Evolutionary conservation across 1,140 invertebrate species (phyloP).

Genomic region (Belonocnema kinseyi): DNA sequence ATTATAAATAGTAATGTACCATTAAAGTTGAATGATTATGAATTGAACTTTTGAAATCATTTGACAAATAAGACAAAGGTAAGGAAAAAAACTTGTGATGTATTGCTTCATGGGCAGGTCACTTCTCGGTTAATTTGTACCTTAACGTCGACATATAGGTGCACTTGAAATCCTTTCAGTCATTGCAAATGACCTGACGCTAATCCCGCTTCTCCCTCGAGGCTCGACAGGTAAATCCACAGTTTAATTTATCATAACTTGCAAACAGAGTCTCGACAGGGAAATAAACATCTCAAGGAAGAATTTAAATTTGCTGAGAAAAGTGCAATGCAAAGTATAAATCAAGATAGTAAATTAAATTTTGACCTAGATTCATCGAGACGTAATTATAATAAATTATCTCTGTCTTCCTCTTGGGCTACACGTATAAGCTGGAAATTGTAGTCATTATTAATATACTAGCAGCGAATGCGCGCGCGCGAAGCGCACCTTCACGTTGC

Average conservation of each 20-base stretch:
- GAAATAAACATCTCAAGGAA: not conserved
- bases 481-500: no score
- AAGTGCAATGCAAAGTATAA: not conserved
- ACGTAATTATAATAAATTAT: no score
- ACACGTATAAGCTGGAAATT: no score
- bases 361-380: conserved; percentile 3
- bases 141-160: conserved; percentile 18
- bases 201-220: conserved; percentile 41
- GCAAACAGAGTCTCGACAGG: not conserved
- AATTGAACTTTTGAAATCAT: no score
- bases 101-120: conserved; percentile 45
- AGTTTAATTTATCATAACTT: conserved; percentile 47
- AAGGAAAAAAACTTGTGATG: conserved; percentile 51
- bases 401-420: no score
- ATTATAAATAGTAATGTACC: no score
- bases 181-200: conserved; percentile 40
- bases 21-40: no score
- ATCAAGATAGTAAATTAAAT: conserved; percentile 3
- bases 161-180: conserved; percentile 23
- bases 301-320: not conserved
- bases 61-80: conserved; percentile 30
- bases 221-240: conserved; percentile 18
- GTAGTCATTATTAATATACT: no score
- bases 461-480: no score
- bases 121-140: conserved; percentile 54